Base-by-base conservation (phyloP, 2,888 invertebrate species). In the Pristionchus entomophagus region DNA sequence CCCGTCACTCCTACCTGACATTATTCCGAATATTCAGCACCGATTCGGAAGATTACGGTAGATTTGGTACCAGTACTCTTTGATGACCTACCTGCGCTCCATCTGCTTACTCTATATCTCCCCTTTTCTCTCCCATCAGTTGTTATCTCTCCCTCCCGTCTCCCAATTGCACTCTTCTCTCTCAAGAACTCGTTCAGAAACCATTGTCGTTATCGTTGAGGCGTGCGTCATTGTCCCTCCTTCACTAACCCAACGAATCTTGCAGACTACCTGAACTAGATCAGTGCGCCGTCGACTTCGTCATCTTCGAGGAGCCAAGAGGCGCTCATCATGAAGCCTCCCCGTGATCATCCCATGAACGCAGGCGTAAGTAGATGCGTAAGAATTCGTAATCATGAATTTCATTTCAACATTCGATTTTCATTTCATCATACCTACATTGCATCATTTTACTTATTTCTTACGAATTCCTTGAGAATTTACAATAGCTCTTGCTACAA, bases 111-210 rank as follows among this genome's bases (percentile, higher is more conserved):
- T 65, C 35, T 26, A 5, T 1, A 1, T 35, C 32, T 65, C 14
- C 14, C 69, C 45, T 2, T 0, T 41, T 41, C 69, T 41, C 41
- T 73, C 26, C n/a, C 41, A 73, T 73, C 73, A 73, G 38, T 41
- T 41, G 73, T 45, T 73, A 38, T 45, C 73, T 45, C 38, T 32
- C 19, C 29, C 73, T 5, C 41, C 41, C 45, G 35, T 17, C 38
- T 69, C 29, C 38, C 65, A 38, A 73, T 73, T 73, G 73, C 73
- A 73, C 73, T 73, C 73, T 73, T 45, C 56, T 56, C 56, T 45
- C 69, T 38, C 69, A 6, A 22, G 41, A 38, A 12, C 73, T 45
- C 73, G 56, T 65, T 38, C 41, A 73, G 73, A 73, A 73, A 41
- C 73, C 41, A 26, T 26, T 17, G 19, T 73, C 65, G 62, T 38